These are phyloP conservation scores for Ptilonorhynchus violaceus DNA, from an alignment of 2,113 vertebrate genomes.

Conservation along the genomic window DNA sequence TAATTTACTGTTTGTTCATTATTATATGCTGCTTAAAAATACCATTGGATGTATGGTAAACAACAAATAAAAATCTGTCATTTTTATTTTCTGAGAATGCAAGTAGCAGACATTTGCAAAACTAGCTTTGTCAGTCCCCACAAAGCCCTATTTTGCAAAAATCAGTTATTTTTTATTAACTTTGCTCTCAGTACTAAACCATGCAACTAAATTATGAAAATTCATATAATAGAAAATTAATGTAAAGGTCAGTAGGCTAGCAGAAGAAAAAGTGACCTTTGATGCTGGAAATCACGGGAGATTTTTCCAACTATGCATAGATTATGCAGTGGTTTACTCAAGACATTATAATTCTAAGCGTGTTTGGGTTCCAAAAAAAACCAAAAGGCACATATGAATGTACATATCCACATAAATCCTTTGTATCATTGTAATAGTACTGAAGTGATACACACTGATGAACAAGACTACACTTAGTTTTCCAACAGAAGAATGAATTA, in stretches of 20 bases:
- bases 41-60: not conserved
- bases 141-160: not conserved
- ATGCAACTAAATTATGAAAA: constrained; percentile 52
- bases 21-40: not conserved
- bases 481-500: not conserved
- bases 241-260: constrained; percentile 56
- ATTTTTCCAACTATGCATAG: constrained; percentile 3
- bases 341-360: constrained; percentile 9
- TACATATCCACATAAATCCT: not conserved
- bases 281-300: constrained; percentile 31
- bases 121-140: not conserved
- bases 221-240: constrained; percentile 56
- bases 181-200: not conserved
- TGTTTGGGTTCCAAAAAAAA: not conserved
- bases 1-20: not conserved
- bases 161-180: not conserved
- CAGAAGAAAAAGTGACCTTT: constrained; percentile 63
- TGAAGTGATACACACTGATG: not conserved
- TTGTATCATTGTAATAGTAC: not conserved
- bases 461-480: not conserved
- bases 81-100: not conserved
- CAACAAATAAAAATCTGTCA: not conserved
- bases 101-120: not conserved
- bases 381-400: not conserved
- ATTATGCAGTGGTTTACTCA: constrained; percentile 30